phyloP scores from a whole-genome alignment of 2,888 invertebrate species.

The Lycocerus yunnanus region DNA sequence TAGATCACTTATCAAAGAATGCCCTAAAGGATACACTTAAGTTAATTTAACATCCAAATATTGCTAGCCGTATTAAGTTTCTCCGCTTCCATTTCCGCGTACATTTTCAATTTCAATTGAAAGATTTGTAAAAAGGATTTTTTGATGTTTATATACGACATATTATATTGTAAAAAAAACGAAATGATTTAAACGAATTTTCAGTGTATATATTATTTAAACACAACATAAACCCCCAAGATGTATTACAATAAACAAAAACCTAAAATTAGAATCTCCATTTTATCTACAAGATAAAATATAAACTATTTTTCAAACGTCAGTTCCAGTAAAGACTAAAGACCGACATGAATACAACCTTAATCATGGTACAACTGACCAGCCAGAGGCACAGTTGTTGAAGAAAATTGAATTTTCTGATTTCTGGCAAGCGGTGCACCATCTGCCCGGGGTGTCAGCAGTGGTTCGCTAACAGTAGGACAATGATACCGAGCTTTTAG shows the following conservation, averaged over 20 bases:
- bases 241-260: background rate
- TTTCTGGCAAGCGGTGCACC: conserved; percentile 37
- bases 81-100: background rate
- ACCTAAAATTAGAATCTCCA: background rate
- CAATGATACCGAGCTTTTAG: conserved; percentile 31
- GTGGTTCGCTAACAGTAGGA: conserved; percentile 21
- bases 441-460: conserved; percentile 30
- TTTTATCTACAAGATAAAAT: background rate
- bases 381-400: conserved; percentile 35
- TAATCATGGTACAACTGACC: conserved; percentile 38
- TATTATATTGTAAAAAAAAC: background rate
- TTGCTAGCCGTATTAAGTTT: background rate
- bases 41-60: conserved; percentile 10
- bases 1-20: conserved; percentile 30
- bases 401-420: conserved; percentile 43
- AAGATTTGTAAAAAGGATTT: background rate
- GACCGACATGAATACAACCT: conserved; percentile 35
- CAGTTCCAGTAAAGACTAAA: conserved; percentile 28
- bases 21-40: conserved; percentile 10
- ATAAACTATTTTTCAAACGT: conserved; percentile 37
- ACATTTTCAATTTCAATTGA: background rate
- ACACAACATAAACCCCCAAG: background rate
- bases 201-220: background rate
- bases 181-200: background rate
- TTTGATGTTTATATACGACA: background rate